Evolutionary conservation across 2,888 invertebrate genomes (phyloP), one percentile per base, ranked within the genome.

Genomic region (Plusia festucae): DNA sequence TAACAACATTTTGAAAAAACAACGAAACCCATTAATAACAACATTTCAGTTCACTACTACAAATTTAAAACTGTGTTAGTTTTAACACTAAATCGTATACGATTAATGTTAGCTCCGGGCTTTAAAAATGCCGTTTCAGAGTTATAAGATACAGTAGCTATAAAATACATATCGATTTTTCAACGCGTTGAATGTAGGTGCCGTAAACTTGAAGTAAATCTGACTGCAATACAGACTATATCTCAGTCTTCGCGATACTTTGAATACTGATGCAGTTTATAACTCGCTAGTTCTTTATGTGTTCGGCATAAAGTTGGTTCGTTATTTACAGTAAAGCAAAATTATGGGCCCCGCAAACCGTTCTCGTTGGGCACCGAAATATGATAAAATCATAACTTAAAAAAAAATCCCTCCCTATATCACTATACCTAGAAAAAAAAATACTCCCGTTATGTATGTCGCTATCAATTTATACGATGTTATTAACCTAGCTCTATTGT

Each of bases 131-230:
- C 66, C 75, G 60, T 60, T 65, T 34, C 60, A 30, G 51, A 75
- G 74, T 77, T 77, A 61, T 63, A 73, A 63, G 75, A 77, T 75
- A 78, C 78, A 63, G 60, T 24, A 22, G 62, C 69, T 53, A 73
- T 79, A 73, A 79, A 78, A 69, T 68, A 63, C 60, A 68, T 65
- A 78, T 73, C 79, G 77, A 72, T 67, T 67, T 75, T 67, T 60
- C 53, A 60, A 60, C 65, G 59, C 63, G 63, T 60, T 69, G 60
- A 68, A 66, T 68, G 64, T 72, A 64, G 63, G 16, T 63, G 70
- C 66, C 70, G 64, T 79, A 73, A 76, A 66, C 46, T 66, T 65
- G 27, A 61, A 62, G 67, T 55, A 69, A 71, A 72, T 72, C 65
- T 69, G 54, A 52, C 59, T 62, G 40, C 44, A 59, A 44, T 24